Conservation (phyloP, 2,797 vertebrate species). For the Tarsius wallacei region DNA sequence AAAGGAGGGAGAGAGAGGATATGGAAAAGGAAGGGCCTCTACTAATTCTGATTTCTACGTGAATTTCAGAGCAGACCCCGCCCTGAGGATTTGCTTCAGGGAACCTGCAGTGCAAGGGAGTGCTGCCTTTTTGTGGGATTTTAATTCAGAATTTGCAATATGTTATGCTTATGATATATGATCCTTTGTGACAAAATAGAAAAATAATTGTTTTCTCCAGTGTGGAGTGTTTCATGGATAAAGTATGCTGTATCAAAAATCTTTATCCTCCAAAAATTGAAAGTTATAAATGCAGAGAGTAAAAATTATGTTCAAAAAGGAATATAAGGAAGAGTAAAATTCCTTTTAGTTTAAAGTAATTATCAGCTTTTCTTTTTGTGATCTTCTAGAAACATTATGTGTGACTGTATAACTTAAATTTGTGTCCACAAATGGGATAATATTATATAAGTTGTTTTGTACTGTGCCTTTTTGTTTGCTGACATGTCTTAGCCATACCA, state of each 20-base stretch:
- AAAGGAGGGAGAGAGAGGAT: neutral
- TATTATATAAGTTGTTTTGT: neutral
- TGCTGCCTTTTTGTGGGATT: neutral
- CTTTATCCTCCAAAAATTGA: neutral
- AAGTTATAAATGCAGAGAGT: neutral
- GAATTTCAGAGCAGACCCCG: no score
- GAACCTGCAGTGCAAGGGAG: neutral
- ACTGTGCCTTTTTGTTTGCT: neutral
- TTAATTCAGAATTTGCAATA: neutral
- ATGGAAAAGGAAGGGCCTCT: no score
- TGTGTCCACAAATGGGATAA: fast-evolving
- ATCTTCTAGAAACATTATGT: neutral
- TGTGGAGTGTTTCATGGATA: neutral
- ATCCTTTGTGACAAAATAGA: neutral
- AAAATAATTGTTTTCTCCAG: neutral
- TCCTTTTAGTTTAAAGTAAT: neutral
- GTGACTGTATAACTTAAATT: neutral
- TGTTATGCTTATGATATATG: neutral
- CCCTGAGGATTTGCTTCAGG: neutral
- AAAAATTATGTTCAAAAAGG: neutral
- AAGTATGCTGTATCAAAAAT: neutral
- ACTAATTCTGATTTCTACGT: fast-evolving
- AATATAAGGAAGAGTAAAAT: neutral
- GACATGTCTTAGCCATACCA: neutral
- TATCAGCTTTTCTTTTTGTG: neutral